Base-by-base conservation (phyloP, 2,113 vertebrate genomes). In the Pseudolaguvia tuberculata region DNA sequence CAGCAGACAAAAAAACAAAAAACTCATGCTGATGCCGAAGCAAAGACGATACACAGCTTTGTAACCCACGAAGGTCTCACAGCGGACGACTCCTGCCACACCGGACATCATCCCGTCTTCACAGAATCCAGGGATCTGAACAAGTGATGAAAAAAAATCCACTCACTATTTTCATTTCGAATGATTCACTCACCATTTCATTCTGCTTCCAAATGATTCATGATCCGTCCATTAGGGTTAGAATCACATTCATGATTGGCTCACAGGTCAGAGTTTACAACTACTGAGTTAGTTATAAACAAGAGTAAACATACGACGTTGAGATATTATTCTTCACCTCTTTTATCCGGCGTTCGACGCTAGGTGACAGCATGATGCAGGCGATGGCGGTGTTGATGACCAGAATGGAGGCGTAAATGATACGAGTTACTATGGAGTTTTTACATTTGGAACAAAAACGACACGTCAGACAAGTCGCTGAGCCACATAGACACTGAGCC, bases 51-150 rank as follows among this genome's bases (percentile, higher is more conserved):
- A 99, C 17, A 97, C 94, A 4, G 96, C 96, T 83, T 94, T 93
- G 84, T 93, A 98, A 5, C 96, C 94, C 29, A 96, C 93, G 51
- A 96, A 90, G 55, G 92, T 90, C 10, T 95, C 87, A 42, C 96
- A 98, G 78, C 91, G 88, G 75, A 93, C 81, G 50, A 88, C 82
- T 0, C 86, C 87, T 0, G 84, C 81, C 48, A 90, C 9, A 4
- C 62, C 85, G 2, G 91, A 88, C 57, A 88, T 86, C 13, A 90
- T 87, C 2, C 90, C 92, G 0, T 90, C 91, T 5, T 94, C 91
- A 86, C 96, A 99, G 83, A 98, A 95, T 25, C 94, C 94, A 45
- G 97, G 97, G 25, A 99, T 91, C 97, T 99, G 76, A 75, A 67
- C 20, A 85, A 83, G 45, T 48, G 23, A 29, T n/a, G 14, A 25